Evolutionary conservation across 2,888 invertebrate genomes (phyloP).

Genomic region (Phyto melanocephala): DNA sequence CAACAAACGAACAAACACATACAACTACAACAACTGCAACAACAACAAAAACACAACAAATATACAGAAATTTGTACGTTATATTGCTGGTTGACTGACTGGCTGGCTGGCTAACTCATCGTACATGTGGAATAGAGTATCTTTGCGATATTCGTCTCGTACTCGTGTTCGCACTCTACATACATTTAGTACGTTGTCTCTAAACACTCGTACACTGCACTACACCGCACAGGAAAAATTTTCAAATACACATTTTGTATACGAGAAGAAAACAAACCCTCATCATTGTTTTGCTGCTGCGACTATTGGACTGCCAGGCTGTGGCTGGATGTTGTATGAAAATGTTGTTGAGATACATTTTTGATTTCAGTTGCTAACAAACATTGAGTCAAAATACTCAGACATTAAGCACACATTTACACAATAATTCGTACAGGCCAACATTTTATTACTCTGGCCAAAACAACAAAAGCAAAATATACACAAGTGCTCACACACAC

Average conservation of each 20-base stretch:
- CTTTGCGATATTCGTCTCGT: slow-evolving; percentile 40
- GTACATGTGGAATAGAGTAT: slow-evolving; percentile 28
- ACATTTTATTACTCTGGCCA: slow-evolving; percentile 10
- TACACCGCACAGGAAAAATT: slow-evolving; percentile 13
- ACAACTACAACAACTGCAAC: slow-evolving; percentile 2
- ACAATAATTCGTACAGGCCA: neutral
- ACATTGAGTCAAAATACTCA: slow-evolving; percentile 21
- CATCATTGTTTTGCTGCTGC: neutral
- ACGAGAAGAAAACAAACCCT: neutral
- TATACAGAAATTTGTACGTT: slow-evolving; percentile 27
- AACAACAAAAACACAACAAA: neutral
- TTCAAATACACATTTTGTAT: slow-evolving; percentile 5
- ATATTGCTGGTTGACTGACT: slow-evolving; percentile 8
- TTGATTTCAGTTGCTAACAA: slow-evolving; percentile 42
- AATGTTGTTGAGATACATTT: slow-evolving; percentile 27
- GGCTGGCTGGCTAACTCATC: slow-evolving; percentile 13
- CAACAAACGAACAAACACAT: slow-evolving; percentile 45
- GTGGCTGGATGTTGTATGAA: slow-evolving; percentile 27
- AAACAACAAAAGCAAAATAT: neutral
- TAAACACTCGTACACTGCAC: neutral
- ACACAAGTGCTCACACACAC: neutral
- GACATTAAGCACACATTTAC: neutral
- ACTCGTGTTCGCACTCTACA: slow-evolving; percentile 22
- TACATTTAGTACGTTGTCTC: neutral
- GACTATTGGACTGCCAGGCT: neutral